Percentiles rank a stretch among this genome's conserved stretches.
Conservation (phyloP, 2,888 invertebrate genomes). For the Pharmacophagus antenor region DNA sequence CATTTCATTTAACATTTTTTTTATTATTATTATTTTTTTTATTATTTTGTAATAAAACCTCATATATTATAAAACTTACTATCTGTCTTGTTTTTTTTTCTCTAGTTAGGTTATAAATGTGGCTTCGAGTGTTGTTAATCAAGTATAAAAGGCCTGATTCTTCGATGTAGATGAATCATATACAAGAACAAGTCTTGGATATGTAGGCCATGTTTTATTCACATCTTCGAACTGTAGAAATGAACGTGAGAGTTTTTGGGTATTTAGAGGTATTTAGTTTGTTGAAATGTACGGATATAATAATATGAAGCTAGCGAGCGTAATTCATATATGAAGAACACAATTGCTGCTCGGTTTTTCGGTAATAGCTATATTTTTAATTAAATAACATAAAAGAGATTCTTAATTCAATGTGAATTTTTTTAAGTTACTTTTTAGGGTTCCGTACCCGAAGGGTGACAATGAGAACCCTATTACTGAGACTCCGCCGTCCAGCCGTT, state of each 20-base stretch:
- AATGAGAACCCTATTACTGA: no score
- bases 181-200: slow-evolving; percentile 16
- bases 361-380: background rate
- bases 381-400: no score
- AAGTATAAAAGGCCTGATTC: slow-evolving; percentile 17
- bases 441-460: no score
- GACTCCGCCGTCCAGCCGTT: no score
- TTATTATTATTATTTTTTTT: background rate
- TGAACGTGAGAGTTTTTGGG: background rate
- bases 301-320: background rate
- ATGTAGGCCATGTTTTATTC: slow-evolving; percentile 23
- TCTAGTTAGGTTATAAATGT: slow-evolving; percentile 19
- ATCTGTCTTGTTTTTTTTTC: slow-evolving; percentile 1
- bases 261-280: background rate
- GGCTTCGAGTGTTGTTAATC: slow-evolving; percentile 16
- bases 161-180: slow-evolving; percentile 19
- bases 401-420: no score
- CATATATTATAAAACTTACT: background rate
- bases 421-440: no score
- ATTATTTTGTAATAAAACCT: background rate
- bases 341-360: background rate
- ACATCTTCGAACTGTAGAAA: background rate
- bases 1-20: no score
- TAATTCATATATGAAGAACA: background rate
- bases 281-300: background rate